phyloP scores from a whole-genome alignment of 2,113 vertebrate species.

The Mesocricetus auratus region DNA sequence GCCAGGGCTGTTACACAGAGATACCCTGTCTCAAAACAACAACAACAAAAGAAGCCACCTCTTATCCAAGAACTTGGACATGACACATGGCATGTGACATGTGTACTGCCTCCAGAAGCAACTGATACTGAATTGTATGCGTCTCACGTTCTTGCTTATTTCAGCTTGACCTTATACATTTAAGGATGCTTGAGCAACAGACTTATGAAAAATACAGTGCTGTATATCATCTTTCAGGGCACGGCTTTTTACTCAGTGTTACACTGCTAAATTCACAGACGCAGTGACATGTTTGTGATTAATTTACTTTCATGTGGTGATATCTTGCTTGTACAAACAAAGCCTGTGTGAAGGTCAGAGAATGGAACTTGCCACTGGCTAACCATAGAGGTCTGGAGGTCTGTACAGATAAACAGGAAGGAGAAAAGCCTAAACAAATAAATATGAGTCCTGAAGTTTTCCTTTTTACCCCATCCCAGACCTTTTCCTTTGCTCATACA shows the following conservation, averaged over 20 bases:
- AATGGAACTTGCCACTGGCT: too few species aligned
- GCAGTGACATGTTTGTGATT: background rate
- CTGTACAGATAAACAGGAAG: too few species aligned
- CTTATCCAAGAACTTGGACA: background rate
- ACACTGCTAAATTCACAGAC: background rate
- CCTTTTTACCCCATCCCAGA: background rate
- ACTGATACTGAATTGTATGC: background rate
- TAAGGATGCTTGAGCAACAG: background rate
- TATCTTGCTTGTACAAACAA: too few species aligned
- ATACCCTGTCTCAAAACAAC: background rate
- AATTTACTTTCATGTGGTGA: background rate
- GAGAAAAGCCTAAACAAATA: background rate
- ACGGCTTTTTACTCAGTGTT: background rate
- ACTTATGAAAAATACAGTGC: background rate
- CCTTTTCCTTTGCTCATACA: background rate
- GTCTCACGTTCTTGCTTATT: background rate
- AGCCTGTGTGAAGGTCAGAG: too few species aligned
- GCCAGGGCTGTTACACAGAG: background rate
- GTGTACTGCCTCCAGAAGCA: background rate
- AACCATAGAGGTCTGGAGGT: too few species aligned
- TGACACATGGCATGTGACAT: background rate
- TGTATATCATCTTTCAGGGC: background rate
- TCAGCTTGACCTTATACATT: background rate
- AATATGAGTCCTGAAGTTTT: background rate
- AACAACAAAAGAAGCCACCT: background rate